Evolutionary conservation across 2,113 vertebrate species (phyloP), one percentile per base, ranked within the genome.

Genomic region (Leucopternis melanops): DNA sequence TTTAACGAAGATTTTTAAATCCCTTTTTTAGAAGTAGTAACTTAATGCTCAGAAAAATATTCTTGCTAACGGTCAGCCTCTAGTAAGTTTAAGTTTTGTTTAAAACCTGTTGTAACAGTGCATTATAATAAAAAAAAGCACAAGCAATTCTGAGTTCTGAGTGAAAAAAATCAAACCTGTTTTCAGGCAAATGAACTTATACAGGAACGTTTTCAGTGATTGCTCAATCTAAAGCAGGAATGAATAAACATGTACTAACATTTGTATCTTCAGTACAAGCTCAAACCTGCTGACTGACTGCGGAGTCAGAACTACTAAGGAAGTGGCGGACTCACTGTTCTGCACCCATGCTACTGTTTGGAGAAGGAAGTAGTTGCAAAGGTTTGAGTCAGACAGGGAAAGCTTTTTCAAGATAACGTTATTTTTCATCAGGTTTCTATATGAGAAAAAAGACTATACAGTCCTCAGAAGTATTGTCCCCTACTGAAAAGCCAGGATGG

Each of bases 151-250:
- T 40, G 18, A 44, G 25, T 78, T 45, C 45, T 0, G 3, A 67
- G 65, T 3, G 31, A n/a, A 77, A 38, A 75, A 79, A 88, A 55
- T 8, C 44, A 61, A 81, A 58, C 4, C 31, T 49, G 34, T 10
- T 52, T 89, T 87, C 19, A 67, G 57, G 54, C 59, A 71, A 44
- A 36, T 13, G n/a, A 71, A 59, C 23, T 52, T 15, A 6, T 0
- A 67, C 2, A 6, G 86, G 86, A n/a, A 65, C 0, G 0, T 22
- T 84, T 10, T 12, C 5, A 61, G 75, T 0, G 27, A 44, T 6
- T 90, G 82, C 88, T 74, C 26, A 16, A 27, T 11, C 27, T 47
- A 25, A 8, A 74, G 79, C 67, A 81, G 90, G 75, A 78, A 52
- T 7, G 82, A 66, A 40, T 15, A 42, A 78, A 93, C 86, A 6